A percentile compares a stretch with the other conserved stretches of the same genome.
These are phyloP conservation scores for Vulpes vulpes DNA, from an alignment of 2,113 vertebrate species.

Conservation along the genomic window DNA sequence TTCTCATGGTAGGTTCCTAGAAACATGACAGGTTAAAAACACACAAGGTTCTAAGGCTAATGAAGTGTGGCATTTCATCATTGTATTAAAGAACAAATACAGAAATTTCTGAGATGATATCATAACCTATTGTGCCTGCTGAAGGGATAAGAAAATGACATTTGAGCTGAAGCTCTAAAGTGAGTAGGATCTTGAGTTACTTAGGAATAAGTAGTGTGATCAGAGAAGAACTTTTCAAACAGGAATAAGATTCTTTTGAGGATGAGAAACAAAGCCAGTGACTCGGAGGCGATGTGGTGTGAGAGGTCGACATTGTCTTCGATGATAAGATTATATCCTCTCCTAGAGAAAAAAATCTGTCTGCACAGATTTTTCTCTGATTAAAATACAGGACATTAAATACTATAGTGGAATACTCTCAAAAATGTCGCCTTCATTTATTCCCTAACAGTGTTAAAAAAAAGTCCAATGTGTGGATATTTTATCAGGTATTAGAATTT, in stretches of 20 bases:
- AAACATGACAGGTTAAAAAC: neutral
- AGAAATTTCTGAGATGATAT: neutral
- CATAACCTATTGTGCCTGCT: neutral
- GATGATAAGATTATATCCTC: neutral
- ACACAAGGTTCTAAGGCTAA: neutral
- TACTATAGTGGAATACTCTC: neutral
- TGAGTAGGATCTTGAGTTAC: neutral
- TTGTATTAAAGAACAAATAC: neutral
- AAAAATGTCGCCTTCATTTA: neutral
- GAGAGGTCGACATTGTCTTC: neutral
- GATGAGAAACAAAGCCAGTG: neutral
- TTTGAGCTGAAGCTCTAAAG: neutral
- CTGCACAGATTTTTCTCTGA: neutral
- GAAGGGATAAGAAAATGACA: neutral
- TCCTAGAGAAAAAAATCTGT: neutral
- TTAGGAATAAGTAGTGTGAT: neutral
- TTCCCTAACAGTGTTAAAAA: neutral
- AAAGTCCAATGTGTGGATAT: neutral
- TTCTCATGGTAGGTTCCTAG: neutral
- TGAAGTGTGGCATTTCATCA: neutral
- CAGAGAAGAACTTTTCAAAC: neutral
- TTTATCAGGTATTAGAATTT: neutral
- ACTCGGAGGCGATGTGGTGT: neutral
- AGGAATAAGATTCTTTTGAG: neutral
- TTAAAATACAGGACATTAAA: neutral